Evolutionary conservation across 2,113 vertebrate species (phyloP).

Genomic region (Benitochromis conjunctus): DNA sequence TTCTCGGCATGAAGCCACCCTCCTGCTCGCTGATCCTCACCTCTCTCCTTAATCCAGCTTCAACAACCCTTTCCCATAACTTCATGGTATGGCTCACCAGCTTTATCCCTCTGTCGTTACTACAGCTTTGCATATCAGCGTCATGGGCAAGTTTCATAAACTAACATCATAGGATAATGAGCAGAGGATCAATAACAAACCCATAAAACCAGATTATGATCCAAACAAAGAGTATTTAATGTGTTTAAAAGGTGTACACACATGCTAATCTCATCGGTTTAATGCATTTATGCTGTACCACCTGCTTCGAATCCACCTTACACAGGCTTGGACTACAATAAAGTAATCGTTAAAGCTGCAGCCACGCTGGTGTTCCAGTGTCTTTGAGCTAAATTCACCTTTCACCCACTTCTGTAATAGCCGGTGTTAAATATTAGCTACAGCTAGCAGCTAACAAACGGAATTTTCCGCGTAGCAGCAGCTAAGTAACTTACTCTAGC

Average conservation of each 20-base stretch:
- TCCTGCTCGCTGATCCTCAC: not conserved
- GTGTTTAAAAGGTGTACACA: not conserved
- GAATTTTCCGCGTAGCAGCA: not conserved
- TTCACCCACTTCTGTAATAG: constrained; percentile 21
- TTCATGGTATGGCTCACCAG: not conserved
- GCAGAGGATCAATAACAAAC: not conserved
- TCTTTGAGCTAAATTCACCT: constrained; percentile 3
- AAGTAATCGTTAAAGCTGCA: not conserved
- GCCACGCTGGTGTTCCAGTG: not conserved
- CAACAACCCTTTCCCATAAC: not conserved
- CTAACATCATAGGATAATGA: not conserved
- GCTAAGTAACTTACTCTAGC: not conserved
- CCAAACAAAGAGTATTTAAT: not conserved
- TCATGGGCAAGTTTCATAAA: not conserved
- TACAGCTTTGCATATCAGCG: not conserved
- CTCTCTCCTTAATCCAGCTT: not conserved
- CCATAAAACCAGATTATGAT: not conserved
- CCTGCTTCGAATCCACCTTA: not conserved
- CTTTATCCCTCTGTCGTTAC: not conserved
- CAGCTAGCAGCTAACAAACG: not conserved
- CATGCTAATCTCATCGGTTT: not conserved
- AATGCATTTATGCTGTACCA: not conserved
- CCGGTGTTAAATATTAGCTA: not conserved
- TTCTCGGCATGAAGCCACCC: not conserved
- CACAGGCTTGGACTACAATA: not conserved